Evolutionary conservation across 2,888 invertebrate genomes (phyloP), one percentile per base, ranked within the genome.

Genomic region (Hermodice carunculata): DNA sequence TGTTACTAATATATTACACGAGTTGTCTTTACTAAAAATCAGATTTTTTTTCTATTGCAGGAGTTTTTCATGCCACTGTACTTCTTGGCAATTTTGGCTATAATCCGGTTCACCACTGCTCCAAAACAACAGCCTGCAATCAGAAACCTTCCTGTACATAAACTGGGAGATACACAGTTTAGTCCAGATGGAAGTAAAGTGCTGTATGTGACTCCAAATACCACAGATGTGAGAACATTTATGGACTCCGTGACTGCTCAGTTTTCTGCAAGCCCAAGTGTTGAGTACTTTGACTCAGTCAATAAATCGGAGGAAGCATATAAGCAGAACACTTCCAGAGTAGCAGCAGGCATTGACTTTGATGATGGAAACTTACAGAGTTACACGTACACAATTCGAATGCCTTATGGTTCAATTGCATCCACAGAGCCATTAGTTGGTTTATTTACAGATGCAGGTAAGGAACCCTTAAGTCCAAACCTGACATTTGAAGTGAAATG

Each of bases 21-120:
- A n/a, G n/a, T n/a, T n/a, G n/a, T n/a, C n/a, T 19, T 5, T 40
- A 8, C 6, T n/a, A 40, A 57, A 57, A 46, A 14, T 14, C 22
- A 46, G 22, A 11, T n/a, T 22, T 46, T 57, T 58, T 64, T 71
- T 54, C 67, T 59, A 53, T 85, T 87, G 4, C 88, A 94, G 93
- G 94, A 94, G 87, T 89, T 94, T 54, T 88, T 93, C 69, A 88
- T 92, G 68, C 93, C 94, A 1, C 88, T 94, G 0, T 93, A 93
- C 85, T 93, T 92, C 37, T 87, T 94, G 68, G 90, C 90, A 37
- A 90, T 93, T 70, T 87, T 94, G 69, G 91, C 93, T 73, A 88
- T 93, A 78, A 89, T 93, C 22, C 73, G 72, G 54, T 58, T 40
- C 3, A 51, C 71, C 0, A 67, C 69, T 19, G 69, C 71, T 40